A percentile compares a stretch with the other conserved stretches of the same genome.
These are phyloP conservation scores for Elysia crispata DNA, from an alignment of 2,888 invertebrate genomes.

Conservation along the genomic window DNA sequence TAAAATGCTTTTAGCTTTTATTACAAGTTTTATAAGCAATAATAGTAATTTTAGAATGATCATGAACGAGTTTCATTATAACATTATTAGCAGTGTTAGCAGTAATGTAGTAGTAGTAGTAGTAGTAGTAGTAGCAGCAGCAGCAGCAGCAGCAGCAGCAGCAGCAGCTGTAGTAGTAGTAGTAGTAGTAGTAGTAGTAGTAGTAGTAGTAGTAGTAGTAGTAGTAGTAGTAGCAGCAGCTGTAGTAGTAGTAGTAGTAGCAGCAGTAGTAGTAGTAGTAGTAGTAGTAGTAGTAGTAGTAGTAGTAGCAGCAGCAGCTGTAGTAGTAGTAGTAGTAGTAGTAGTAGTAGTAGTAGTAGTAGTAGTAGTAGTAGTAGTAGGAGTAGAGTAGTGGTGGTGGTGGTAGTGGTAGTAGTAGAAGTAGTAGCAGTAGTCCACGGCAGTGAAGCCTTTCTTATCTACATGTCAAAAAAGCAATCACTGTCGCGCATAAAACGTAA, in stretches of 20 bases:
- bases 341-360: conserved; percentile 9
- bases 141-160: neutral
- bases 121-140: neutral
- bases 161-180: neutral
- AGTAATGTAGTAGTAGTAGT: neutral
- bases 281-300: neutral
- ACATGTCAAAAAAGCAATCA: conserved; percentile 11
- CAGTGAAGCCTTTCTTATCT: neutral
- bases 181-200: neutral
- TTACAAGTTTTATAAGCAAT: too few relatives aligned
- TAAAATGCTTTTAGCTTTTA: conserved; percentile 23
- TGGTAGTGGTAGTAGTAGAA: conserved; percentile 1
- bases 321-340: neutral
- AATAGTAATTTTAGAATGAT: too few relatives aligned
- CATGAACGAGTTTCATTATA: too few relatives aligned
- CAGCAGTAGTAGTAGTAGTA: neutral
- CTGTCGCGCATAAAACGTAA: neutral
- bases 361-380: too few relatives aligned
- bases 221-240: conserved; percentile 14
- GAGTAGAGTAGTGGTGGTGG: neutral
- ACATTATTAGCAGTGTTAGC: neutral
- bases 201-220: conserved; percentile 18
- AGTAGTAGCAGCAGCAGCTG: neutral
- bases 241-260: neutral
- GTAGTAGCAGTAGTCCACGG: conserved; percentile 15